Evolutionary conservation across 2,888 invertebrate genomes (phyloP).

Genomic region (Limnephilus lunatus): DNA sequence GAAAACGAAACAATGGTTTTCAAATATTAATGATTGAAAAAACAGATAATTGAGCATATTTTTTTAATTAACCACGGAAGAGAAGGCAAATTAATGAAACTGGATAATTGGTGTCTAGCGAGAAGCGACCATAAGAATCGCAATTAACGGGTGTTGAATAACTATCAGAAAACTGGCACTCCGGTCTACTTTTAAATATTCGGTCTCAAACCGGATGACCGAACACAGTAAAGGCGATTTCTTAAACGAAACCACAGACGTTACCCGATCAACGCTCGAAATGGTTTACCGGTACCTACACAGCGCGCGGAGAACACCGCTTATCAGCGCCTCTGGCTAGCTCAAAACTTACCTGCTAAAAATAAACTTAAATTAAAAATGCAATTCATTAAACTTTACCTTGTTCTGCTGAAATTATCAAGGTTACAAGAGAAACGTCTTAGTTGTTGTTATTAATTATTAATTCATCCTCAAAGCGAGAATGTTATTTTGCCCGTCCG

Average conservation of each 20-base stretch:
- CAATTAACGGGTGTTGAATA: not conserved
- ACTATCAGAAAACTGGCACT: not conserved
- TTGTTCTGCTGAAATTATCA: not conserved
- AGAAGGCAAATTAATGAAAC: not conserved
- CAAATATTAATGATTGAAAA: not conserved
- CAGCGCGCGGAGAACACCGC: not conserved
- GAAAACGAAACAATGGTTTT: not conserved
- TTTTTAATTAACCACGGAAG: not conserved
- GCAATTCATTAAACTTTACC: not conserved
- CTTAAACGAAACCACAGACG: not conserved
- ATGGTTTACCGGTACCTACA: not conserved
- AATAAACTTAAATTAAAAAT: not conserved
- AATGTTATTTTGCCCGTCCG: not conserved
- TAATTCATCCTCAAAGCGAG: not conserved
- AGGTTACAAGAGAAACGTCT: not conserved
- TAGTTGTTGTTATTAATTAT: not conserved
- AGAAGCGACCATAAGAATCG: not conserved
- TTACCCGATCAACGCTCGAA: not conserved
- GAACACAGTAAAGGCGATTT: not conserved
- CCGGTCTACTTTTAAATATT: constrained; percentile 17
- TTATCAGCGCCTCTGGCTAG: not conserved
- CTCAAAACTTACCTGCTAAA: not conserved
- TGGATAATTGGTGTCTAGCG: not conserved
- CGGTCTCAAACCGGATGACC: not conserved
- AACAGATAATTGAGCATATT: not conserved